Evolutionary conservation across 92 coral and sea anemone genomes (phyloP), one percentile per base, ranked within the genome.

Genomic region (Epizoanthus scotinus): DNA sequence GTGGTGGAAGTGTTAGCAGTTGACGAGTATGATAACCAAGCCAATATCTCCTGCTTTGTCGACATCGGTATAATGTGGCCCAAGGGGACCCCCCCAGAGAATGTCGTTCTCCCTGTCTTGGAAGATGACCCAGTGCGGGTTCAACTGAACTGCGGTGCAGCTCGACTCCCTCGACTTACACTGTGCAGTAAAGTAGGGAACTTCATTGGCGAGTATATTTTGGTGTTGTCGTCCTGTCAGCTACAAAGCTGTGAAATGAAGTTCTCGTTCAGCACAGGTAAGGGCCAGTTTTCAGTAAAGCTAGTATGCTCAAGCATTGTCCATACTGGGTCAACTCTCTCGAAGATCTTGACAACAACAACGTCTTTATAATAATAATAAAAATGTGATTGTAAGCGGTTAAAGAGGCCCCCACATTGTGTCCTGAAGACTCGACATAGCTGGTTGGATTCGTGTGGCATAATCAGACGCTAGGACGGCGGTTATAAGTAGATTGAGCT

Each of bases 181-280:
- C 86, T 92, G 2, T 81, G 90, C 27, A 42, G 86, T 63, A 93
- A 91, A 14, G 88, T 90, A 10, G 97, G 97, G 9, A 92, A 92
- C 86, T 82, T 67, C 28, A 92, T 89, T 71, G 97, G 97, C 26
- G 97, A 92, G 36, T 92, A 92, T 65, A 60, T 82, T 52, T 63
- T 92, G 75, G 88, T 87, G 68, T 92, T 92, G 57, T 69, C 93
- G 20, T 87, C 97, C 31, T 72, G 78, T 49, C 87, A 63, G 36
- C 81, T 92, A 54, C 84, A 84, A 42, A 40, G 79, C 28, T 84
- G 64, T 67, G 61, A 68, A 18, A 58, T 92, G 20, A 89, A 87
- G 88, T 92, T 92, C 67, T 83, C 87, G 8, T 92, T 92, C 60
- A 92, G 94, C 67, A 92, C 97, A 79, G 94, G 97, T 92, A 69